Evolutionary conservation across 1,140 invertebrate genomes (phyloP).

Genomic region (Sesamia nonagrioides): DNA sequence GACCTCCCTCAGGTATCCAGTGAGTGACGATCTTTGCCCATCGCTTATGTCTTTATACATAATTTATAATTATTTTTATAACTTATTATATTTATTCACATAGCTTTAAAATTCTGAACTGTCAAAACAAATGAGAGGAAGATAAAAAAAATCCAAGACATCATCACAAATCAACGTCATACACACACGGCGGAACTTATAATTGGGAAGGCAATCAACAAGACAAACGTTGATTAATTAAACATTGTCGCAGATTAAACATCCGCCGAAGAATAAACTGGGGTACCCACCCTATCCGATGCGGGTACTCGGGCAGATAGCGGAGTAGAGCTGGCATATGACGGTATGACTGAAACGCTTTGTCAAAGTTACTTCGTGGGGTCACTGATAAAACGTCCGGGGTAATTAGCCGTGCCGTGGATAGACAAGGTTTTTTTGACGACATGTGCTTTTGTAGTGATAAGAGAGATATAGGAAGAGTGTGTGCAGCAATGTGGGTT

Average conservation of each 20-base stretch:
- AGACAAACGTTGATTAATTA: slow-evolving; percentile 82
- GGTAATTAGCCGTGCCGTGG: slow-evolving; percentile 36
- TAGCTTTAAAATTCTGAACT: not conserved
- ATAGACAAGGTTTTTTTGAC: slow-evolving; percentile 20
- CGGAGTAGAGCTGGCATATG: slow-evolving; percentile 1
- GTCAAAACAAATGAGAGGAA: not conserved
- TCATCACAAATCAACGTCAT: slow-evolving; percentile 80
- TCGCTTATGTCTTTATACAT: too few species aligned
- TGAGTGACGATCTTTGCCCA: too few species aligned
- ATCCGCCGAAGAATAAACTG: slow-evolving; percentile 61
- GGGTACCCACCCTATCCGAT: slow-evolving; percentile 7
- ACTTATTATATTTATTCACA: too few species aligned
- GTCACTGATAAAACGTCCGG: slow-evolving; percentile 20
- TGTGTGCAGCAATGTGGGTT: not conserved
- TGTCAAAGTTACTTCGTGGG: slow-evolving; percentile 30
- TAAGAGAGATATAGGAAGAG: not conserved
- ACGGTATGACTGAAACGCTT: slow-evolving; percentile 37
- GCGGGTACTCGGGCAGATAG: slow-evolving; percentile 29
- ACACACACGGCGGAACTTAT: slow-evolving; percentile 73
- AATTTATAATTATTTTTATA: too few species aligned
- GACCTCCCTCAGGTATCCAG: too few species aligned
- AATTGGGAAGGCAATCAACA: slow-evolving; percentile 80
- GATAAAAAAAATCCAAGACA: slow-evolving; percentile 28
- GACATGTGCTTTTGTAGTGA: not conserved
- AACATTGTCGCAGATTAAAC: slow-evolving; percentile 81